These are phyloP conservation scores for Ciconia nigra DNA, from an alignment of 2,797 vertebrate genomes.

Conservation along the genomic window DNA sequence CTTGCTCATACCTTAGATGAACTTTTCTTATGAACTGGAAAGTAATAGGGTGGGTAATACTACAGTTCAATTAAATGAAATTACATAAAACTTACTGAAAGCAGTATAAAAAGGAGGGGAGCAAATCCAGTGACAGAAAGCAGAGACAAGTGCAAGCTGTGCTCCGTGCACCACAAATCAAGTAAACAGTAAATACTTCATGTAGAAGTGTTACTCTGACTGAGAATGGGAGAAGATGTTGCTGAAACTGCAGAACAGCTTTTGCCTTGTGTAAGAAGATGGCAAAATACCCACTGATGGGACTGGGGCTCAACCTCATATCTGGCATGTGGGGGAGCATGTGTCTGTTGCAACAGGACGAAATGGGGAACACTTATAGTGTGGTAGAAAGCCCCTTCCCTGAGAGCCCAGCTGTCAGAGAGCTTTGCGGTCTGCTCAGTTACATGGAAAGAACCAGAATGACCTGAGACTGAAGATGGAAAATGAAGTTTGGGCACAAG, in stretches of 20 bases:
- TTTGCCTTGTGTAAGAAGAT: background rate
- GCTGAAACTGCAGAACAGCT: background rate
- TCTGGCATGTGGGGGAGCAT: background rate
- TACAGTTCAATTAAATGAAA: background rate
- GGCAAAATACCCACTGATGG: background rate
- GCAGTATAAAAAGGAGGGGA: background rate
- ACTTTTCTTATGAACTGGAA: constrained; percentile 14
- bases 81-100: background rate
- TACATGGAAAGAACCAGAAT: background rate
- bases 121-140: background rate
- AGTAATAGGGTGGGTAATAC: background rate
- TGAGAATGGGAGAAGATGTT: background rate
- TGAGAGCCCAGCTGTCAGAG: fast-evolving
- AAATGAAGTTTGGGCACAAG: background rate
- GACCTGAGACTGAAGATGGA: background rate
- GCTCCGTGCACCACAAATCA: background rate
- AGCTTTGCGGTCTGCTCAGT: background rate
- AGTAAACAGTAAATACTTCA: background rate
- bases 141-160: background rate
- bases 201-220: fast-evolving
- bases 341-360: background rate
- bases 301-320: background rate
- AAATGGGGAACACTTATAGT: background rate
- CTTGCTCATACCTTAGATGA: background rate
- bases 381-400: background rate